phyloP scores from a whole-genome alignment of 2,888 invertebrate species.

The Bembecia ichneumoniformis region DNA sequence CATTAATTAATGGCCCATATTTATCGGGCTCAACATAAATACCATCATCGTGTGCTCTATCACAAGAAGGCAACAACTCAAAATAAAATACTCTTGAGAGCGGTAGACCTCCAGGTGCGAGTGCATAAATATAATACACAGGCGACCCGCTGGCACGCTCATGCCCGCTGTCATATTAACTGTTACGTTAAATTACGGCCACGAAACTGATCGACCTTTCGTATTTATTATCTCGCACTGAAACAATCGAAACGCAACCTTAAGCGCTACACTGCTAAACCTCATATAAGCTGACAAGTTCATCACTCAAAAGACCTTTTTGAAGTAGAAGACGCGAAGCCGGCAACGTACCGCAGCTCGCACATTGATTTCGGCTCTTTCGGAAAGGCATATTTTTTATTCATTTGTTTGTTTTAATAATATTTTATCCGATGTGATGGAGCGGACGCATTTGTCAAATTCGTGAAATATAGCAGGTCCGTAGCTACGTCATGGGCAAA shows the following conservation, averaged over 20 bases:
- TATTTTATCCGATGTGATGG: constrained; percentile 70
- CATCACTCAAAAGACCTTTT: constrained; percentile 19
- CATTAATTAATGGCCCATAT: constrained; percentile 66
- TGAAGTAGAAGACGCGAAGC: constrained; percentile 14
- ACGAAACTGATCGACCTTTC: constrained; percentile 52
- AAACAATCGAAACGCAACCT: not conserved
- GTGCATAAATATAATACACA: constrained; percentile 66
- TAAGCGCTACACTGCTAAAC: not conserved
- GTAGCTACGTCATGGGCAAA: constrained; percentile 39
- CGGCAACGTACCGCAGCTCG: constrained; percentile 56
- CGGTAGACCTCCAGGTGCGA: constrained; percentile 68
- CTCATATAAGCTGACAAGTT: not conserved
- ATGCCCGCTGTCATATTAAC: constrained; percentile 71
- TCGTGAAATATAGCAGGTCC: constrained; percentile 48
- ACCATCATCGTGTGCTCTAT: constrained; percentile 50
- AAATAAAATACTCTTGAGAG: constrained; percentile 53
- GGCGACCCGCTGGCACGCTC: constrained; percentile 69
- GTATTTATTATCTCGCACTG: constrained; percentile 40
- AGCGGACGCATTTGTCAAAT: constrained; percentile 68
- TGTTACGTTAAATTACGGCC: constrained; percentile 72
- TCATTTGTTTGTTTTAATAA: constrained; percentile 72
- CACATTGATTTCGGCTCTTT: constrained; percentile 72
- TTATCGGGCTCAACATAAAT: constrained; percentile 60
- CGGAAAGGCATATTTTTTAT: constrained; percentile 67
- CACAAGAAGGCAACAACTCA: constrained; percentile 53